Evolutionary conservation across 2,113 vertebrate genomes (phyloP).

Genomic region (Lophura nycthemera): DNA sequence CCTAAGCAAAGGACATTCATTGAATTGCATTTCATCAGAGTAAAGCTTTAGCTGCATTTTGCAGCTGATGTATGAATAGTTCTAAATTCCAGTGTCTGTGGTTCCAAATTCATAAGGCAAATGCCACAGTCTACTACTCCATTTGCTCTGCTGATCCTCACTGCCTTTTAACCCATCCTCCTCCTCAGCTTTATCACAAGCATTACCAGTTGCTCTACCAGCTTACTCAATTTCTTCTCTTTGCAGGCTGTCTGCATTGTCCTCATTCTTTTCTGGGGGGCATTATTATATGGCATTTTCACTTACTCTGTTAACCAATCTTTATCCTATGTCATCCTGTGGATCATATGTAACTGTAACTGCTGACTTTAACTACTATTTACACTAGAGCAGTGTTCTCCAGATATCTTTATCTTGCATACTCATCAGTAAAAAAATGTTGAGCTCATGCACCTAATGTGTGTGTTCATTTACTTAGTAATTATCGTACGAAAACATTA

Average conservation of each 20-base stretch:
- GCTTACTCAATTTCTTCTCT: not conserved
- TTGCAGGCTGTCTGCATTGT: not conserved
- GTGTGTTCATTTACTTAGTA: not conserved
- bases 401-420: not conserved
- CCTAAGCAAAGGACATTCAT: not conserved
- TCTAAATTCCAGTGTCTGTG: not conserved
- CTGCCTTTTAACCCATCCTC: not conserved
- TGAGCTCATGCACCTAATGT: not conserved
- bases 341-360: not conserved
- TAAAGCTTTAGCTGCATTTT: slow-evolving; percentile 7
- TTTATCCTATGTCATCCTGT: not conserved
- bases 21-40: slow-evolving; percentile 25
- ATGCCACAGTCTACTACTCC: not conserved
- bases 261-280: not conserved
- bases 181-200: not conserved
- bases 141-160: not conserved
- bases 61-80: not conserved
- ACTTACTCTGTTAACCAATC: not conserved
- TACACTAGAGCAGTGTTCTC: not conserved
- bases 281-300: not conserved
- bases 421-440: not conserved
- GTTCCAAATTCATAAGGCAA: not conserved
- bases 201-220: not conserved
- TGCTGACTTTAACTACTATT: not conserved
- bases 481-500: not conserved